Conservation (phyloP, 2,113 vertebrate species). For the Tachysurus vachellii region DNA sequence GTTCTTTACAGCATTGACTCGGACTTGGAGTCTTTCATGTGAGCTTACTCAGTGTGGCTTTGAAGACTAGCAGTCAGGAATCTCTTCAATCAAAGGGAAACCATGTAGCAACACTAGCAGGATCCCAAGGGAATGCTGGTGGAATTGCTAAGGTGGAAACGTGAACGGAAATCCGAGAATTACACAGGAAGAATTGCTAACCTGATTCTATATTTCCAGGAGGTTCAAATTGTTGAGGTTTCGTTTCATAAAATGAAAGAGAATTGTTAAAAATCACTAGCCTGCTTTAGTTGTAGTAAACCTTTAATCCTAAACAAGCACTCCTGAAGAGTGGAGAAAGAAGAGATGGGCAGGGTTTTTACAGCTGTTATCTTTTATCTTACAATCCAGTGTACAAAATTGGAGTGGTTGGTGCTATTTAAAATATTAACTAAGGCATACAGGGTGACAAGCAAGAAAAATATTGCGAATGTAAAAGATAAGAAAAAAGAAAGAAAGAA, state of each 20-base stretch:
- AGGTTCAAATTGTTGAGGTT: no score
- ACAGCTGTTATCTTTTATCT: not conserved
- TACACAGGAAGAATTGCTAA: not conserved
- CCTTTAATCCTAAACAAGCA: not conserved
- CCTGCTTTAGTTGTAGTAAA: not conserved
- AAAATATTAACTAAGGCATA: not conserved
- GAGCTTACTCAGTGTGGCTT: constrained; percentile 3
- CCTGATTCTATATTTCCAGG: not conserved
- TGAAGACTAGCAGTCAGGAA: not conserved
- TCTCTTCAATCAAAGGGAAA: constrained; percentile 6
- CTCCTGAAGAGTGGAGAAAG: not conserved
- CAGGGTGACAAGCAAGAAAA: not conserved
- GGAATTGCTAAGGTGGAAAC: not conserved
- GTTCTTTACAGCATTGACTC: not conserved
- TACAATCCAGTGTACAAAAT: not conserved
- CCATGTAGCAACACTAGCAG: not conserved
- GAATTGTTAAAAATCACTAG: not conserved
- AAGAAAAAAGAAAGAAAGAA: not conserved
- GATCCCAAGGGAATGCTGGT: not conserved
- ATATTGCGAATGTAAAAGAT: not conserved
- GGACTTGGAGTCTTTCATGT: not conserved
- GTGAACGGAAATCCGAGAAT: not conserved
- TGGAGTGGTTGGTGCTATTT: not conserved
- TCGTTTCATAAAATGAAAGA: not conserved
- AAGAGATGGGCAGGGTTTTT: not conserved